A percentile compares a stretch with the other conserved stretches of the same genome.
Conservation (phyloP, 92 coral and sea anemone species). For the Chrysogorgia sp. region DNA sequence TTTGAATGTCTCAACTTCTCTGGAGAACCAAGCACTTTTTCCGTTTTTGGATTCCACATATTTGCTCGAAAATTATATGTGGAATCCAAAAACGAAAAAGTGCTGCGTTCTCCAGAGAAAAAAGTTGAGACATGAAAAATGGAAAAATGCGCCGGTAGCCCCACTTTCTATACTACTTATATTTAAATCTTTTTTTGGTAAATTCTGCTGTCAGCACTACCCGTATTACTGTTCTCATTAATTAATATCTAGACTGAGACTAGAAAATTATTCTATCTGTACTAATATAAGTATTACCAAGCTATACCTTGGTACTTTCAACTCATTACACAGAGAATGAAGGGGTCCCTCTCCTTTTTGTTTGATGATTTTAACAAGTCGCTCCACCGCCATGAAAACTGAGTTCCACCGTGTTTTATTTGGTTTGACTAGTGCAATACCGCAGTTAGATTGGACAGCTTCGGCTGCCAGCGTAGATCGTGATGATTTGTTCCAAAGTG, state of each 20-base stretch:
- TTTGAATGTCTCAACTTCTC: no score
- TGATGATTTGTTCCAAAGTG: constrained; percentile 3
- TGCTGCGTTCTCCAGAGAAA: no score
- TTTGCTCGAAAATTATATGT: no score
- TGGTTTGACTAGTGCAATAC: constrained; percentile 26
- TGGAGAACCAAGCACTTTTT: no score
- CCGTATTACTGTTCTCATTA: no score
- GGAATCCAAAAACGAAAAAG: no score
- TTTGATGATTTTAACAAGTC: constrained; percentile 27
- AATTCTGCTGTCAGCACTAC: neutral
- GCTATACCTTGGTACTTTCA: constrained; percentile 31
- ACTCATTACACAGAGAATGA: constrained; percentile 27
- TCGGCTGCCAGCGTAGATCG: constrained; percentile 30
- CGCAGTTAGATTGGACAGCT: constrained; percentile 27
- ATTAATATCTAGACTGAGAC: no score
- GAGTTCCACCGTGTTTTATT: constrained; percentile 32
- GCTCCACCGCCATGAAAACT: constrained; percentile 25
- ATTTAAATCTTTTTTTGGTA: neutral
- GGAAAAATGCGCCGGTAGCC: no score
- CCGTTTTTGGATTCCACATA: no score
- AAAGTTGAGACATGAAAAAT: no score
- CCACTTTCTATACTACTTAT: no score
- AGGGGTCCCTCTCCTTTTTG: constrained; percentile 24
- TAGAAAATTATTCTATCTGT: neutral
- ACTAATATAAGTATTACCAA: constrained; percentile 9